Evolutionary conservation across 2,797 vertebrate species (phyloP), one percentile per base, ranked within the genome.

Genomic region (Anomalospiza imberbis): DNA sequence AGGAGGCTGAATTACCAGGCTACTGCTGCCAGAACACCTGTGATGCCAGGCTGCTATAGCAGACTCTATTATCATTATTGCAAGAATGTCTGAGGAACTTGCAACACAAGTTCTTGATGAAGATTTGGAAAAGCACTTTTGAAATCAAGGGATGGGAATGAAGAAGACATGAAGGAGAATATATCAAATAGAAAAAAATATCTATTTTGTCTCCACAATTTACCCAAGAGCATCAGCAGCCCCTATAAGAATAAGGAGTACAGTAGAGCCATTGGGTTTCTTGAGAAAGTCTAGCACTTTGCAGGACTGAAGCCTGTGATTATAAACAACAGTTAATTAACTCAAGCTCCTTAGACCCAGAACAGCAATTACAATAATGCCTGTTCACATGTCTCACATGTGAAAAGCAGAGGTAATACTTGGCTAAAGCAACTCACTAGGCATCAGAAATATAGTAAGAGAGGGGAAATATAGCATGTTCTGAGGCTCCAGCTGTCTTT

Each of bases 241-340:
- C n/a, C n/a, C 65, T 24, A 0, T 6, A 77, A 17, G 44, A 84
- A 73, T 58, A 60, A 93, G 58, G 25, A 4, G 8, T 22, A 50
- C 20, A 14, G 26, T 5, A 71, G 13, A 78, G 80, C 11, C 54
- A 22, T 0, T 25, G 32, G 21, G 3, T 47, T 89, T 83, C 78
- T 34, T 51, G 32, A 58, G 45, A n/a, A 72, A 65, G 47, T n/a
- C 38, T 38, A 65, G 55, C 38, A 73, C 26, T 89, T 85, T 34
- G 65, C 31, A 68, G 50, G 34, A 67, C 63, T 44, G 38, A 89
- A 79, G 57, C 48, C 16, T 58, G 36, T 84, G 61, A 94, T 94
- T 88, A 92, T 61, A 84, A 94, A 94, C 45, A 89, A 50, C 55
- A 66, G 70, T 74, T 85, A 88, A 91, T 91, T 92, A 91, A 80